These are phyloP conservation scores for Carposina sasakii DNA, from an alignment of 1,140 invertebrate genomes.

Conservation along the genomic window DNA sequence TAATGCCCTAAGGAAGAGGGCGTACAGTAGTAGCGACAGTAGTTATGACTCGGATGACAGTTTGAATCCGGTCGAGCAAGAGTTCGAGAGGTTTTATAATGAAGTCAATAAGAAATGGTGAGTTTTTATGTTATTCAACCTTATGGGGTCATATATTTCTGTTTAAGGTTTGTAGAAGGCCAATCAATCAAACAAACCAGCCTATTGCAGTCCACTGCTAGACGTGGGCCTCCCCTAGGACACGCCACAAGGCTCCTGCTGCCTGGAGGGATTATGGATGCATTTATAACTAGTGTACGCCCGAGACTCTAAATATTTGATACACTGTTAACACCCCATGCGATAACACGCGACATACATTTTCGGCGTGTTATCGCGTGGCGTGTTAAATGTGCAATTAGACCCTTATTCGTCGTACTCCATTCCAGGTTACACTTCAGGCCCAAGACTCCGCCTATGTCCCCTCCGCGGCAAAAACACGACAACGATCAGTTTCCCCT, in stretches of 20 bases:
- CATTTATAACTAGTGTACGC: too few species aligned
- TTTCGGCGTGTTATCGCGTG: neutral
- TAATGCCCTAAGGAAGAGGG: conserved; percentile 43
- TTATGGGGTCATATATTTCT: too few species aligned
- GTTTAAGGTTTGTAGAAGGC: too few species aligned
- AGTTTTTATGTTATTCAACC: conserved; percentile 27
- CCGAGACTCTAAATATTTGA: too few species aligned
- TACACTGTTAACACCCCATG: too few species aligned
- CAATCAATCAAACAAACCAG: too few species aligned
- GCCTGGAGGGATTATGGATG: too few species aligned
- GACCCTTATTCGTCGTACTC: conserved; percentile 5
- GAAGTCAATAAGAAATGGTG: conserved; percentile 64
- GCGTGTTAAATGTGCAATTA: too few species aligned
- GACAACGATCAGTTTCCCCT: conserved; percentile 60
- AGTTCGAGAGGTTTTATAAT: conserved; percentile 56
- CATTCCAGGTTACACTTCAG: conserved; percentile 81
- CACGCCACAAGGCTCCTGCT: too few species aligned
- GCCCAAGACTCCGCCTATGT: conserved; percentile 77
- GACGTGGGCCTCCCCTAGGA: too few species aligned
- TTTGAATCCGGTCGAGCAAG: conserved; percentile 51
- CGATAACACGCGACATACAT: too few species aligned
- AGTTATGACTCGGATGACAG: conserved; percentile 51
- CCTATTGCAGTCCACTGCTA: too few species aligned
- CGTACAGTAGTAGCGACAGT: conserved; percentile 46
- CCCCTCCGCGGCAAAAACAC: conserved; percentile 34